Evolutionary conservation across 2,797 vertebrate species (phyloP), one percentile per base, ranked within the genome.

Genomic region (Hylomyscus alleni): DNA sequence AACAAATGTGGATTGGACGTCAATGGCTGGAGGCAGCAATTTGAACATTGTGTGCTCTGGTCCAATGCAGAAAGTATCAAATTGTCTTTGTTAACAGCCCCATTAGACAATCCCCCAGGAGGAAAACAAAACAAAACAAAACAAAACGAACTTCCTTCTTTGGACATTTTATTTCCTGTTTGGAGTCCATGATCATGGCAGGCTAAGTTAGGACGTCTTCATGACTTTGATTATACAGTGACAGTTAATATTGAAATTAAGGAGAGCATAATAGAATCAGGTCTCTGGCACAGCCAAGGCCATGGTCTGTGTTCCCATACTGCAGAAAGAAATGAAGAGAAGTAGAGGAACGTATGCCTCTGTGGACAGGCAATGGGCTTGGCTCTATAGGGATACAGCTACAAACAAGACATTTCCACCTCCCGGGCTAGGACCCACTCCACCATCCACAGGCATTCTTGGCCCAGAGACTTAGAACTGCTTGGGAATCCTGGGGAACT

Each of bases 171-270:
- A 67, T 83, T 75, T n/a, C 26, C 11, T 37, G 56, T 84, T 75
- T 47, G 31, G 84, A 62, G 40, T 13, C 20, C 26, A 26, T 76
- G 90, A 72, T n/a, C 37, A 11, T 67, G n/a, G 8, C 50, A 14
- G 15, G 12, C 1, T 60, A 88, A 87, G 50, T 76, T 3, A 37
- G 82, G 26, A 4, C 60, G 3, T 91, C 75, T 82, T 95, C 19
- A 77, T 58, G 47, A 89, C 22, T 47, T 94, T 77, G 80, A 17
- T 58, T 62, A 34, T 6, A 54, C 0, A 5, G 24, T 69, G 22
- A 94, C 40, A 86, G 29, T 40, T 58, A 15, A 67, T 85, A 65
- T 11, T 72, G 78, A 90, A 84, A 90, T 90, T 86, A 29, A 40
- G 60, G n/a, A 22, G 50, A 19, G 9, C 31, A n/a, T 54, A 17